A percentile compares a stretch with the other conserved stretches of the same genome.
These are phyloP conservation scores for Paramormyrops kingsleyae DNA, from an alignment of 2,113 vertebrate species.

Conservation along the genomic window DNA sequence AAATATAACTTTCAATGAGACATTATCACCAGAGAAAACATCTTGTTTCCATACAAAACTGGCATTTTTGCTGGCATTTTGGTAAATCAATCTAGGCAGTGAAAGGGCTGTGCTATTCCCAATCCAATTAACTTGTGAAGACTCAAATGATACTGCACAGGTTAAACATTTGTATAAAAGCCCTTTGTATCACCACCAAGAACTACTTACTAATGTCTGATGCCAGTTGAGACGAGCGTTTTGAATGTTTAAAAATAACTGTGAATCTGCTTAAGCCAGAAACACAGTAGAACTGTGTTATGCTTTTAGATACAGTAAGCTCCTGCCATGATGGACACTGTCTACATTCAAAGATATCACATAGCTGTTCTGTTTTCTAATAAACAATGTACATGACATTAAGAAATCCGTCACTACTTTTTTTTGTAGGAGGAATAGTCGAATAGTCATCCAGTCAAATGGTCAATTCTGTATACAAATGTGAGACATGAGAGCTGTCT, in stretches of 20 bases:
- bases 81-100: neutral
- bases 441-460: neutral
- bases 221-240: neutral
- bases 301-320: neutral
- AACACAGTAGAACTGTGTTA: neutral
- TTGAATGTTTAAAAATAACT: neutral
- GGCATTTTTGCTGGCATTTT: neutral
- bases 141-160: neutral
- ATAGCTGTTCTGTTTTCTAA: neutral
- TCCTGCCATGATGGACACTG: neutral
- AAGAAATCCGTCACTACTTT: neutral
- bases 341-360: neutral
- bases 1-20: neutral
- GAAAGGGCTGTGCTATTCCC: neutral
- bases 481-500: neutral
- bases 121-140: too few relatives aligned
- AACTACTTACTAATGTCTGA: neutral
- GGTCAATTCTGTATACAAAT: neutral
- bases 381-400: neutral
- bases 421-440: neutral
- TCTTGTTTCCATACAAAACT: neutral
- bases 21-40: neutral
- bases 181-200: neutral
- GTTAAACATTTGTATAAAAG: neutral
- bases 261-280: neutral